Evolutionary conservation across 1,140 invertebrate species (phyloP), one percentile per base, ranked within the genome.

Genomic region (Delia radicum): DNA sequence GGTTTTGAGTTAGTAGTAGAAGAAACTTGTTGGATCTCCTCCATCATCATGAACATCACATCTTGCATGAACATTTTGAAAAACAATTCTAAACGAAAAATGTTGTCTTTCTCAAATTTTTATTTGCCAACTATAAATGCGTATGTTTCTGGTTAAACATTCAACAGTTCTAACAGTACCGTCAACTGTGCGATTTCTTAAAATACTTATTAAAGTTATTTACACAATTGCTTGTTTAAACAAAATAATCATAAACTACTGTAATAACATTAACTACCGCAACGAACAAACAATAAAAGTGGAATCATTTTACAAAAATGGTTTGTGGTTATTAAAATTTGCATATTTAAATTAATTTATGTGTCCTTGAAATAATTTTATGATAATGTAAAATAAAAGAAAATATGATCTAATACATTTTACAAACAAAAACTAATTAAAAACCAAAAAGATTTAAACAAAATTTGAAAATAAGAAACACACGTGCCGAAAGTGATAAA

Each of bases 71-170:
- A 21, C 48, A 55, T 55, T 55, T 18, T 55, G 48, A 55, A 18
- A 10, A 37, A 37, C 8, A 10, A 10, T 37, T 37, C 13, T 3
- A 55, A 55, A 55, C 8, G 21, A 55, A 55, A 55, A 21, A 0
- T 55, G 5, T 55, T 7, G 48, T 5, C 18, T 55, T n/a, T n/a
- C n/a, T n/a, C n/a, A n/a, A n/a, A n/a, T n/a, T 37, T 55, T 55
- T 55, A 55, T 55, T 55, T 55, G 48, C 48, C 18, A 48, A 73
- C 72, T 73, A 73, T 73, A 73, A 73, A 73, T 73, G 72, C 72
- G 42, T 48, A 42, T 29, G 18, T 15, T 73, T 28, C n/a, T n/a
- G 33, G 10, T 26, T 46, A 18, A 61, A 61, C 37, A 61, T 7
- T 28, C 37, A 73, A 73, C 72, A 73, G 72, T 73, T 73, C 72